Base-by-base conservation (phyloP, 2,888 invertebrate genomes). In the Brassicogethes aeneus region DNA sequence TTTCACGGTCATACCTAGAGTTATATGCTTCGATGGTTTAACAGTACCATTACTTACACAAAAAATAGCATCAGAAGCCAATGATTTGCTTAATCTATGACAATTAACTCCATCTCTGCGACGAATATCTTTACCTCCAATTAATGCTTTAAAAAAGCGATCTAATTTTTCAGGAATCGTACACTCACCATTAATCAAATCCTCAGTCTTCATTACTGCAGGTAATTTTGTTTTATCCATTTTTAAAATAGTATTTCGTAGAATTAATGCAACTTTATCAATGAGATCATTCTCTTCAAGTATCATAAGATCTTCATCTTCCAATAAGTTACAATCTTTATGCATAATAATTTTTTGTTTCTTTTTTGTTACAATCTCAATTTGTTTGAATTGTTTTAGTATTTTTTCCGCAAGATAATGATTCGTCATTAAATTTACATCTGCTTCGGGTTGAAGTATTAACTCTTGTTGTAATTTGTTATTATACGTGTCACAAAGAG, bases 271-370 rank as follows among this genome's bases (percentile, higher is more conserved):
- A 52, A 47, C 45, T 51, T 47, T 48, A 31, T 48, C 41, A 0
- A 47, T 23, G 44, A 48, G 49, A 35, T 54, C 39, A 43, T 54
- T 48, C 34, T 37, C 31, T 43, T 55, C 34, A 44, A 54, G 50
- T 44, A 39, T 47, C 42, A 50, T 48, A 29, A 51, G 44, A 34
- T 38, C 33, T 40, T 40, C 13, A 1, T 49, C 46, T 40, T 54
- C 47, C 17, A 50, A 46, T 15, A 13, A 37, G 12, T 17, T 33
- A 17, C 51, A 3, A 47, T 52, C 32, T 38, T 51, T 52, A 8
- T 49, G 48, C 12, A 47, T 50, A 39, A 51, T 37, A 48, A 52
- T 37, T 34, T 50, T 55, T 51, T 55, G 53, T 50, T 54, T 51
- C 12, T 45, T 50, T 40, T 43, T 40, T 3, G 42, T 46, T 23